Evolutionary conservation across 2,113 vertebrate genomes (phyloP).

Genomic region (Pristiophorus japonicus): DNA sequence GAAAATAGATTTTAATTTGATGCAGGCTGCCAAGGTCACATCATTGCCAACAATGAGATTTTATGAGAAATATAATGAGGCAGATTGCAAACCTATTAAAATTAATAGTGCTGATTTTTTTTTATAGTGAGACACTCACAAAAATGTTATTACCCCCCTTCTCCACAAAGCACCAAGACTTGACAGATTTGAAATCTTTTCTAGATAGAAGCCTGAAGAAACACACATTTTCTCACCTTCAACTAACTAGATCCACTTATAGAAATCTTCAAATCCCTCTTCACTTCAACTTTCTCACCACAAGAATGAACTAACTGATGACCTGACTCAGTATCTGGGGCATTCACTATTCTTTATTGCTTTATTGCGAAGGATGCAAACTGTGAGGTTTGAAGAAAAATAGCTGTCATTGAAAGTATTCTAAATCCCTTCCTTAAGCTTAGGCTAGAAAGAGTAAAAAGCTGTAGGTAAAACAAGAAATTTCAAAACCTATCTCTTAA

Average conservation of each 20-base stretch:
- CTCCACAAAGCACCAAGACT: not conserved
- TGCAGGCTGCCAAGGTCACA: constrained; percentile 19
- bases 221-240: not conserved
- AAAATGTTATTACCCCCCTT: not conserved
- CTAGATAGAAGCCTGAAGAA: not conserved
- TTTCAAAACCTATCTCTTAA: not conserved
- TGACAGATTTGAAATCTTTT: constrained; percentile 8
- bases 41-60: constrained; percentile 31
- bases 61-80: constrained; percentile 33
- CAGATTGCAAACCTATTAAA: constrained; percentile 33
- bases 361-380: not conserved
- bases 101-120: constrained; percentile 26
- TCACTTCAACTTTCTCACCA: not conserved
- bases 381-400: not conserved
- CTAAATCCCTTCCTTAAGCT: not conserved
- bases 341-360: not conserved
- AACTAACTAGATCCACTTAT: not conserved
- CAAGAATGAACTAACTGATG: not conserved
- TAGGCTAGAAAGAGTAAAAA: not conserved
- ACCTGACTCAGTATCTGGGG: not conserved
- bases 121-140: not conserved
- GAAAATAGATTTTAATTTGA: not conserved
- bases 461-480: not conserved
- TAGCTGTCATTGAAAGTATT: not conserved
- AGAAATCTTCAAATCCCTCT: not conserved